A percentile compares a stretch with the other conserved stretches of the same genome.
These are phyloP conservation scores for Ostrea edulis DNA, from an alignment of 1,140 invertebrate genomes.

Conservation along the genomic window DNA sequence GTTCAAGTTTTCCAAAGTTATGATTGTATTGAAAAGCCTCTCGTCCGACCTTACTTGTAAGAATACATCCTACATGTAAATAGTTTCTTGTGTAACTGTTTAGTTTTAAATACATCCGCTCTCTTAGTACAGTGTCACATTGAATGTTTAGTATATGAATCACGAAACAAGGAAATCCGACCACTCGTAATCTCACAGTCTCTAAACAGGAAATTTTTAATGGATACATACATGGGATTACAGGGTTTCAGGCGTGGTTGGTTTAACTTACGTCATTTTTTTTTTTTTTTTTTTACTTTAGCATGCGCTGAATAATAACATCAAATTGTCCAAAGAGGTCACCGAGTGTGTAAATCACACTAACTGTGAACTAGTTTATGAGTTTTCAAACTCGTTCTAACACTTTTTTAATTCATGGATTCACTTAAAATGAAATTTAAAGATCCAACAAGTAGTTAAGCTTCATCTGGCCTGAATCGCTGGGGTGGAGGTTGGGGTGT, in stretches of 20 bases:
- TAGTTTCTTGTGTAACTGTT: too few species aligned
- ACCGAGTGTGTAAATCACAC: background rate
- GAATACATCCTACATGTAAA: too few species aligned
- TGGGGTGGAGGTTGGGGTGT: too few species aligned
- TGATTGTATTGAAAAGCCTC: too few species aligned
- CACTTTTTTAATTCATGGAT: too few species aligned
- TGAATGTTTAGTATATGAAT: background rate
- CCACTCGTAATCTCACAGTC: background rate
- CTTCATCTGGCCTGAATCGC: too few species aligned
- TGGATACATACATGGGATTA: background rate
- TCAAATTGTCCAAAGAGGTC: background rate
- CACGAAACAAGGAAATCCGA: background rate
- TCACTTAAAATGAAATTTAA: too few species aligned
- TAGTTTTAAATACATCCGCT: background rate
- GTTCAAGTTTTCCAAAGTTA: background rate
- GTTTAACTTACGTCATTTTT: background rate
- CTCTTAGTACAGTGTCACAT: background rate
- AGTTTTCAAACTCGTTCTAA: too few species aligned
- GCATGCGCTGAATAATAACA: background rate
- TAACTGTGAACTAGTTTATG: too few species aligned
- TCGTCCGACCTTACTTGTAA: too few species aligned
- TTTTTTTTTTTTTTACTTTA: too few species aligned
- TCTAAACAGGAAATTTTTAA: background rate
- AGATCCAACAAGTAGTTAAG: too few species aligned
- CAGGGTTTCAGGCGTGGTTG: background rate